phyloP scores from a whole-genome alignment of 2,888 invertebrate species.

The Papilio protenor region DNA sequence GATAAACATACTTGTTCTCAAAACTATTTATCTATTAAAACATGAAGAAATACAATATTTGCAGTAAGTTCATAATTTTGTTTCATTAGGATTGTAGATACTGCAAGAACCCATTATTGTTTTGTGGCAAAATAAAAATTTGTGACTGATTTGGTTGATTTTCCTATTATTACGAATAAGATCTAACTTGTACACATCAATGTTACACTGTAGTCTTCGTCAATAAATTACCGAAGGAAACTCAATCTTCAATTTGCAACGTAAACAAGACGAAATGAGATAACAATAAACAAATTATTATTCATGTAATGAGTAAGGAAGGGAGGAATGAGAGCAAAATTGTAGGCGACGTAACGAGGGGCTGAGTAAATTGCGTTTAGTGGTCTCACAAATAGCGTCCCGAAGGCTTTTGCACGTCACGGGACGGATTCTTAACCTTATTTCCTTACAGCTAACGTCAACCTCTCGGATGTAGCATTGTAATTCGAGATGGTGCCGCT shows the following conservation, averaged over 20 bases:
- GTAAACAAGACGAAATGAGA: constrained; percentile 56
- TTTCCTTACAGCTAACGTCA: constrained; percentile 48
- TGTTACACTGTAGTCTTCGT: constrained; percentile 31
- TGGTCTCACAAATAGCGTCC: constrained; percentile 46
- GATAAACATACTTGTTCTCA: not conserved
- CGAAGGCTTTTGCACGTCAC: constrained; percentile 41
- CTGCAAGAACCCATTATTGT: not conserved
- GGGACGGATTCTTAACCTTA: constrained; percentile 51
- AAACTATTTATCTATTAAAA: too few relatives aligned
- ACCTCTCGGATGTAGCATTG: constrained; percentile 6
- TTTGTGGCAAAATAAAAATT: too few relatives aligned
- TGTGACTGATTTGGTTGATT: not conserved
- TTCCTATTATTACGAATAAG: not conserved
- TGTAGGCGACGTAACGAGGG: constrained; percentile 58
- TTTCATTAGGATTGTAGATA: not conserved
- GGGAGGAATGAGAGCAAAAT: constrained; percentile 59
- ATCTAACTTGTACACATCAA: not conserved
- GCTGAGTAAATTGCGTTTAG: constrained; percentile 59
- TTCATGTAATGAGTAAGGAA: constrained; percentile 61
- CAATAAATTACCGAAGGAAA: constrained; percentile 60
- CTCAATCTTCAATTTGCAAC: constrained; percentile 50
- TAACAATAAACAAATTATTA: constrained; percentile 73
- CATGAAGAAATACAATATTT: not conserved
- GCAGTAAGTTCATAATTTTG: not conserved
- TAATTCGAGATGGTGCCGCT: constrained; percentile 13